phyloP scores from a whole-genome alignment of 2,888 invertebrate species.

The Ecliptopera silaceata region DNA sequence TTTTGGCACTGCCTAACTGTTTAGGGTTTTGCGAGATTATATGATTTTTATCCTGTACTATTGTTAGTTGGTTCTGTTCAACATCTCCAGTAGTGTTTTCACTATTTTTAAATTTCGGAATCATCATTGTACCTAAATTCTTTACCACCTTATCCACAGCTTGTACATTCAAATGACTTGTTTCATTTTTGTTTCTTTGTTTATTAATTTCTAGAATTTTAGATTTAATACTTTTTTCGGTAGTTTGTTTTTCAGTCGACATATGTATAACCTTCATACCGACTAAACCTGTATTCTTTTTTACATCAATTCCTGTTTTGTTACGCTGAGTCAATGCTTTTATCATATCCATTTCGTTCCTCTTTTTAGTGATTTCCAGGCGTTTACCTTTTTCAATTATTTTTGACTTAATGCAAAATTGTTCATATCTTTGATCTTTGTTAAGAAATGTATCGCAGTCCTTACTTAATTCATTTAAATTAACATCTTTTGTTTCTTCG shows the following conservation, averaged over 20 bases:
- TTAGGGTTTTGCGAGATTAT: background rate
- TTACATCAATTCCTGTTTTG: constrained; percentile 44
- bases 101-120: background rate
- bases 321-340: constrained; percentile 35
- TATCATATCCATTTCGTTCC: constrained; percentile 31
- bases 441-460: background rate
- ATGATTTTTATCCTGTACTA: background rate
- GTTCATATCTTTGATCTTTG: background rate
- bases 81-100: background rate
- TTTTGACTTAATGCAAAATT: background rate
- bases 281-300: constrained; percentile 52
- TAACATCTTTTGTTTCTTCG: background rate
- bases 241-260: constrained; percentile 8
- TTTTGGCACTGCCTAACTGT: background rate
- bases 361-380: background rate
- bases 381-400: background rate
- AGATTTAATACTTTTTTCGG: background rate
- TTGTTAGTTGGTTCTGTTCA: background rate
- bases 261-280: constrained; percentile 47
- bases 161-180: background rate
- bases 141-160: constrained; percentile 2
- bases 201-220: background rate
- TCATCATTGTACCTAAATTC: background rate
- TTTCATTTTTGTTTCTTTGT: background rate
- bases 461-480: background rate